phyloP scores from a whole-genome alignment of 2,888 invertebrate species.

The Helobdella robusta region DNA sequence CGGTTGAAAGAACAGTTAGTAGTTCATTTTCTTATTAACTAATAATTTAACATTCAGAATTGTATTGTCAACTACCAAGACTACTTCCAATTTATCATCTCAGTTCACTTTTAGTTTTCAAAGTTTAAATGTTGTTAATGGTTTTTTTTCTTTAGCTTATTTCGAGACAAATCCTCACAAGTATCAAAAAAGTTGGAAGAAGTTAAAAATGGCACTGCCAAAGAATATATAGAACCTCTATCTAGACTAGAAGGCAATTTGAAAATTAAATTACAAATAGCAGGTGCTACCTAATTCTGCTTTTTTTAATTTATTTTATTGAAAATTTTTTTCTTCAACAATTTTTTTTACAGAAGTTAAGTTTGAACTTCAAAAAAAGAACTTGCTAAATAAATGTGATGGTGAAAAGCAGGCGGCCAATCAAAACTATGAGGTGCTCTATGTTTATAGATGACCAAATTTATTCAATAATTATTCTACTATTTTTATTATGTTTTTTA shows the following conservation, averaged over 20 bases:
- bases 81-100: too few species aligned
- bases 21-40: neutral
- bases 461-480: too few species aligned
- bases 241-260: neutral
- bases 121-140: neutral
- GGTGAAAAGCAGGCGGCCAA: conserved; percentile 18
- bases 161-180: conserved; percentile 14
- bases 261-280: conserved; percentile 12
- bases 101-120: neutral
- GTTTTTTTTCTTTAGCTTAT: neutral
- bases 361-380: conserved; percentile 5
- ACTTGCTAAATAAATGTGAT: conserved; percentile 7
- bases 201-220: conserved; percentile 10
- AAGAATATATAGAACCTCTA: conserved; percentile 17
- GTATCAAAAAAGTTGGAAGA: conserved; percentile 3
- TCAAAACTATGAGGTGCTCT: conserved; percentile 13
- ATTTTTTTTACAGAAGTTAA: conserved; percentile 7
- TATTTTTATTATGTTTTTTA: too few species aligned
- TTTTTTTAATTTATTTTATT: neutral
- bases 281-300: neutral
- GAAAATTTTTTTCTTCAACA: neutral
- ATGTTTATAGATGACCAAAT: too few species aligned
- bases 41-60: neutral
- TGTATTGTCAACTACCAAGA: neutral
- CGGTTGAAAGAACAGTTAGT: conserved; percentile 18